phyloP scores from a whole-genome alignment of 2,888 invertebrate genomes.

The Epinotia ramella region DNA sequence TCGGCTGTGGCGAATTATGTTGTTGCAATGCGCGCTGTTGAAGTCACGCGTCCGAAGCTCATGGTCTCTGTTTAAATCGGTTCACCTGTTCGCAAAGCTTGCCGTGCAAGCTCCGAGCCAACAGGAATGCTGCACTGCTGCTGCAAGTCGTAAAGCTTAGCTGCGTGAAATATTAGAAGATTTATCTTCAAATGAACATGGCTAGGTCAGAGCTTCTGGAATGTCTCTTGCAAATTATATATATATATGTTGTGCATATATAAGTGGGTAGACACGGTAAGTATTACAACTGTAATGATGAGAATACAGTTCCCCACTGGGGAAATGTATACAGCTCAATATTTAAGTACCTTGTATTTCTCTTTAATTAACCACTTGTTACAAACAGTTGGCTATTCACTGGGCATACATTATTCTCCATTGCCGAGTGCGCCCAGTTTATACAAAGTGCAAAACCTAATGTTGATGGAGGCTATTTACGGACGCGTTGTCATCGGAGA shows the following conservation, averaged over 20 bases:
- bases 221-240: constrained; percentile 12
- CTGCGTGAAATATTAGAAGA: constrained; percentile 18
- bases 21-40: constrained; percentile 50
- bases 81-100: constrained; percentile 31
- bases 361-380: constrained; percentile 33
- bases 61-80: constrained; percentile 39
- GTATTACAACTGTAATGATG: constrained; percentile 1
- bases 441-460: constrained; percentile 39
- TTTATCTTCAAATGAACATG: constrained; percentile 14
- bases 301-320: not conserved
- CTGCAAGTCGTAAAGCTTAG: constrained; percentile 14
- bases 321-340: constrained; percentile 9
- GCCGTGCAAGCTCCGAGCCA: constrained; percentile 3
- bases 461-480: constrained; percentile 46
- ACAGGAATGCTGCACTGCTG: constrained; percentile 14
- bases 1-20: constrained; percentile 59
- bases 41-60: constrained; percentile 46
- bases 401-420: constrained; percentile 22
- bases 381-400: constrained; percentile 23
- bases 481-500: constrained; percentile 58
- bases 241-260: not conserved
- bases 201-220: constrained; percentile 12
- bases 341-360: constrained; percentile 27
- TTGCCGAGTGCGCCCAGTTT: constrained; percentile 35
- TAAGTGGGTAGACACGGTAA: not conserved